A percentile compares a stretch with the other conserved stretches of the same genome.
phyloP scores from a whole-genome alignment of 1,140 invertebrate genomes.

The Liolophura sinensis region DNA sequence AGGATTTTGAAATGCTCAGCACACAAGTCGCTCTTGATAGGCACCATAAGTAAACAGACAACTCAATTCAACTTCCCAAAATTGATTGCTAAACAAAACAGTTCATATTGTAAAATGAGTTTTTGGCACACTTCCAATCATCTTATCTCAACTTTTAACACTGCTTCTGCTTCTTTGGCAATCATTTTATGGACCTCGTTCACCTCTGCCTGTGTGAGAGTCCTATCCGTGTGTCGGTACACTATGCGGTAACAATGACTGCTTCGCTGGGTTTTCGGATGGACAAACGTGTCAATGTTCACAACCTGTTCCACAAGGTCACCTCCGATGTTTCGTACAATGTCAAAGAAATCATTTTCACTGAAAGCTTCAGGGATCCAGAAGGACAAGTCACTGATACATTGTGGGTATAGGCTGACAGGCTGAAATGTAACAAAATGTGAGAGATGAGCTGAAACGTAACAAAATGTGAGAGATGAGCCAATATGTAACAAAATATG shows the following conservation, averaged over 20 bases:
- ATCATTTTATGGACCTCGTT: constrained; percentile 84
- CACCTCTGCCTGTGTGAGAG: constrained; percentile 85
- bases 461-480: constrained; percentile 28
- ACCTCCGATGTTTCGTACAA: constrained; percentile 84
- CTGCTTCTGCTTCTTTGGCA: constrained; percentile 63
- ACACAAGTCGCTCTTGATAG: background rate
- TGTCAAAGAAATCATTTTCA: constrained; percentile 92
- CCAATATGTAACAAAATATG: constrained; percentile 64
- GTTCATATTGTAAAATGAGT: background rate
- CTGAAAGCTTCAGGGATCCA: constrained; percentile 83
- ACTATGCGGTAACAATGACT: constrained; percentile 93
- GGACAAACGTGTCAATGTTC: constrained; percentile 84
- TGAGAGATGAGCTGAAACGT: background rate
- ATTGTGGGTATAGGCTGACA: constrained; percentile 87
- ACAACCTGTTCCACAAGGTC: constrained; percentile 85
- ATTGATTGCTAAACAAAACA: background rate
- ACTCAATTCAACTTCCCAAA: background rate
- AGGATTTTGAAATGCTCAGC: background rate
- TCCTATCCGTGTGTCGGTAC: constrained; percentile 91
- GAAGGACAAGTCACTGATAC: constrained; percentile 93
- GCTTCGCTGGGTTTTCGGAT: constrained; percentile 80
- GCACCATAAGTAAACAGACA: too few species aligned
- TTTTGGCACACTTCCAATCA: constrained; percentile 22
- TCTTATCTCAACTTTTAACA: constrained; percentile 69
- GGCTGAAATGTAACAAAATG: constrained; percentile 67